Conservation (phyloP, 2,888 invertebrate species). For the Drosophila nr. fundita region DNA sequence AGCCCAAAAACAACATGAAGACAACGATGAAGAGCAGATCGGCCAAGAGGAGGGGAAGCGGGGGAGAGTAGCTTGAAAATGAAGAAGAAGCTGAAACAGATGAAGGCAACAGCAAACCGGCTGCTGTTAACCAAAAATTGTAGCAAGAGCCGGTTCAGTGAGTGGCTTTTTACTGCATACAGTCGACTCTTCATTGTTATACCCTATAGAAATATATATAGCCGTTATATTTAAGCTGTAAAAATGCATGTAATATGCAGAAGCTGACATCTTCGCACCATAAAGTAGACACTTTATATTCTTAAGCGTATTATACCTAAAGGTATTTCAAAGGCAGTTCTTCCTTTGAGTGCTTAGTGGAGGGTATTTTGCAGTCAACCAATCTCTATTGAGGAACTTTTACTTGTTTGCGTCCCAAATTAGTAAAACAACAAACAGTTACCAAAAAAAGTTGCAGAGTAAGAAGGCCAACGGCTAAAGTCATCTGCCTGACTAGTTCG, state of each 20-base stretch:
- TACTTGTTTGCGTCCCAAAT: conserved; percentile 32
- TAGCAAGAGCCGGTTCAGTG: conserved; percentile 62
- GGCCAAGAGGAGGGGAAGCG: background rate
- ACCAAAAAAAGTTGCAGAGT: background rate
- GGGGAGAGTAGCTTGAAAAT: background rate
- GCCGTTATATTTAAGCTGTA: background rate
- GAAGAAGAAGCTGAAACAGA: conserved; percentile 10
- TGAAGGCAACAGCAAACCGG: conserved; percentile 56
- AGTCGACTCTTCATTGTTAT: conserved; percentile 8
- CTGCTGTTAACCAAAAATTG: conserved; percentile 42
- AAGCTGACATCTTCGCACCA: background rate
- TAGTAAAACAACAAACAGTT: conserved; percentile 30
- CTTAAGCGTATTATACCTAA: background rate
- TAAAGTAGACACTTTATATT: background rate
- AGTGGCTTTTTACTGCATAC: conserved; percentile 45
- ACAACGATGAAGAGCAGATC: background rate
- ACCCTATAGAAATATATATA: background rate
- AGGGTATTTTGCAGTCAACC: background rate
- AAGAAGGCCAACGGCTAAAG: conserved; percentile 43
- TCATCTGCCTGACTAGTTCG: conserved; percentile 43
- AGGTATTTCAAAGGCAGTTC: no score
- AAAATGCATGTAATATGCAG: background rate
- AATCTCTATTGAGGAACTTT: background rate
- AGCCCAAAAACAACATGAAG: conserved; percentile 14
- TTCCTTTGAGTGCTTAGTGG: background rate